Evolutionary conservation across 2,113 vertebrate genomes (phyloP).

Genomic region (Chiloscyllium plagiosum): DNA sequence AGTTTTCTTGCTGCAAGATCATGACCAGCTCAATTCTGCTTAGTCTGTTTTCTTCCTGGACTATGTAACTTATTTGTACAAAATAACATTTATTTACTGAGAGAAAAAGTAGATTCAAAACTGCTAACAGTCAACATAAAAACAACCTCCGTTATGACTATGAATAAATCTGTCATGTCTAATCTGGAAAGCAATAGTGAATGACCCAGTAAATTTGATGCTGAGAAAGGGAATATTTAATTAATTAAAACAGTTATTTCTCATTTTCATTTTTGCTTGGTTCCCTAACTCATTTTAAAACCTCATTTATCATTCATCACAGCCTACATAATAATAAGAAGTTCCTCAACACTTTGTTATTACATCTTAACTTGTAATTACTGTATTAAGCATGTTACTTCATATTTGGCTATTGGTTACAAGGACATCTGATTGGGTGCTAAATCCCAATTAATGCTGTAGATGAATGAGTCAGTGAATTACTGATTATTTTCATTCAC

Average conservation of each 20-base stretch:
- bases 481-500: not conserved
- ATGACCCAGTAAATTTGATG: not conserved
- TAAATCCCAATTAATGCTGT: not conserved
- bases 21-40: not conserved
- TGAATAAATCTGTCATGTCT: not conserved
- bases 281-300: not conserved
- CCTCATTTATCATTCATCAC: slow-evolving; percentile 10
- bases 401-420: not conserved
- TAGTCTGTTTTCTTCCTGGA: not conserved
- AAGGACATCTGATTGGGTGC: not conserved
- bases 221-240: not conserved
- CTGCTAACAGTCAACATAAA: not conserved
- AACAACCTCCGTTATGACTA: not conserved
- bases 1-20: not conserved
- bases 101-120: not conserved
- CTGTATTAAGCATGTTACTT: not conserved
- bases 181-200: not conserved
- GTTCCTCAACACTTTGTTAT: not conserved
- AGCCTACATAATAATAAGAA: not conserved
- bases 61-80: not conserved
- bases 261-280: not conserved
- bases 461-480: not conserved
- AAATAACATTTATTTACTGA: not conserved
- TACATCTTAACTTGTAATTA: not conserved
- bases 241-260: not conserved